Base-by-base conservation (phyloP, 1,140 invertebrate species). In the Coboldia fuscipes region DNA sequence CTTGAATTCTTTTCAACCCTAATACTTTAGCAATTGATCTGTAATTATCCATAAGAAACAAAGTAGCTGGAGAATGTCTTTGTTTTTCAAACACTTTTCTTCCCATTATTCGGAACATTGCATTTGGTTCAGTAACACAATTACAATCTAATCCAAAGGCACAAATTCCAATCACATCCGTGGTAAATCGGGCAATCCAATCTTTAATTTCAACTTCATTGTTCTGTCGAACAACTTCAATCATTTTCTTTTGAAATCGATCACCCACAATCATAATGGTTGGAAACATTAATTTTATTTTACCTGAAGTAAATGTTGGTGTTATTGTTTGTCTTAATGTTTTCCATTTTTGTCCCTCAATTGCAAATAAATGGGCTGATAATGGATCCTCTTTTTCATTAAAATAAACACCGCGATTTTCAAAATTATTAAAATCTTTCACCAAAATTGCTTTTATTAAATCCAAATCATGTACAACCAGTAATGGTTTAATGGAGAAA, bases 81-180 rank as follows among this genome's bases (percentile, higher is more conserved):
- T 22, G 30, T n/a, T 30, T 17, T 17, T 26, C 26, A 31, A 37
- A 44, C 4, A 54, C 23, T 36, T 45, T 38, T 13, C 45, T 43
- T 0, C 62, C 60, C 44, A 65, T 61, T 22, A 43, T 37, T 23
- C 54, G 47, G 39, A 68, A 68, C 37, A 61, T 51, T 24, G 63
- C 58, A 16, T 61, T 39, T 1, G 57, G 48, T 41, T 60, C 42
- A 14, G 42, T 45, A 39, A 69, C 49, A 6, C 57, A 61, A 38
- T 67, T 58, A 14, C 58, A 60, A 30, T 67, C 55, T 4, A 68
- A 45, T 8, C 68, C 68, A 42, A 69, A 69, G 9, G 60, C 62
- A 39, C 61, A 65, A 0, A 56, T 58, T 15, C 58, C 58, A 6
- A 70, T 68, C 3, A 66, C 60, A 41, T 69, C 65, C 10, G 64